Base-by-base conservation (phyloP, 2,797 vertebrate species). In the Karalla daura region DNA sequence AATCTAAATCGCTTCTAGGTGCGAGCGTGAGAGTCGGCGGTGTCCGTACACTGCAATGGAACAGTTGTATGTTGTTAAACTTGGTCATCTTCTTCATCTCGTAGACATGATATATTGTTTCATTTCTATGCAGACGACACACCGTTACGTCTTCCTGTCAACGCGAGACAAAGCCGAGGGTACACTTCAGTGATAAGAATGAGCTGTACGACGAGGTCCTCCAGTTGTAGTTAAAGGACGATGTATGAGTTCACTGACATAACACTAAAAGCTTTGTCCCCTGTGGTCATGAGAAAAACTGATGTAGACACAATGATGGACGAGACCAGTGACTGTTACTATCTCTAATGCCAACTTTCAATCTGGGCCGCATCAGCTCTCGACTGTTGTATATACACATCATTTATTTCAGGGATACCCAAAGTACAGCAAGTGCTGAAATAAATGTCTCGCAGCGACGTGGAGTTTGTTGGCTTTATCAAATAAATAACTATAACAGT, bases 301-400 rank as follows among this genome's bases (percentile, higher is more conserved):
- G n/a, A 56, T 41, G 18, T 32, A 36, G 39, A 55, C 13, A 52
- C 33, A 50, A 21, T 40, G 25, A 62, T 23, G 35, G 55, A 56
- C 23, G 30, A 20, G 46, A 59, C 36, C 6, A 39, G 23, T 20
- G 35, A 53, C 18, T 39, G 46, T 55, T 67, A 37, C 18, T 7
- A 23, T 51, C 32, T 44, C 8, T 43, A 51, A 32, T 28, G 41
- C 63, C 64, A 79, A 55, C 39, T 62, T 39, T 30, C 36, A 63
- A 55, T 61, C 76, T 74, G 53, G 27, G 41, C 43, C 44, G 55
- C 46, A 40, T 77, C 39, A 55, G 25, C 61, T 62, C 35, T 74
- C 44, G 70, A 20, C 52, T 37, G 25, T 2, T 43, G 32, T 24
- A 46, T 45, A 62, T 61, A 49, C 60, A 61, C 25, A 36, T 25